These are phyloP conservation scores for Ceuthmochares aereus DNA, from an alignment of 2,113 vertebrate genomes.

Conservation along the genomic window DNA sequence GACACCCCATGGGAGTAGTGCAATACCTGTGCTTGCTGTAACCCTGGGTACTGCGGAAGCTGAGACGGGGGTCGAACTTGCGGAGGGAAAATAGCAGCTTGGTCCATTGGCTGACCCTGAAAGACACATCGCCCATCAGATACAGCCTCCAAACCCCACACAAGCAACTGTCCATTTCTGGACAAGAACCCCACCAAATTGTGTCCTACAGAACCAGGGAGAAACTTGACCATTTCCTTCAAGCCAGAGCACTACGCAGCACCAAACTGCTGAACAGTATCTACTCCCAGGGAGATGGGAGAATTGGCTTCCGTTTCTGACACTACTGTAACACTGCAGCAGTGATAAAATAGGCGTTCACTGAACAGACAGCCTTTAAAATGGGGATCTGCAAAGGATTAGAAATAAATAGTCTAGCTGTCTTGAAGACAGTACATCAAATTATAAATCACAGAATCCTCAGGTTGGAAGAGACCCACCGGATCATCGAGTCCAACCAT, in stretches of 20 bases:
- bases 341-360: not conserved
- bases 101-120: slow-evolving; percentile 76
- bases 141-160: not conserved
- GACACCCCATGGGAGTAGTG: accelerated
- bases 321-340: not conserved
- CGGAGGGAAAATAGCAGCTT: slow-evolving; percentile 70
- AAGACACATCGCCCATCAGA: slow-evolving; percentile 46
- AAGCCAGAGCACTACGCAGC: not conserved
- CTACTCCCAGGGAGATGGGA: not conserved
- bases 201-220: not conserved
- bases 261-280: not conserved
- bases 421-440: not conserved
- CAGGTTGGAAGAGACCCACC: no score
- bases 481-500: no score
- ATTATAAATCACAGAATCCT: no score
- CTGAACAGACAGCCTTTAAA: not conserved
- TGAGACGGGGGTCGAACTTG: slow-evolving; percentile 69
- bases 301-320: not conserved
- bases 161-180: not conserved
- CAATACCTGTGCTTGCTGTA: slow-evolving; percentile 80
- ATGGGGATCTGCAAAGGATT: not conserved
- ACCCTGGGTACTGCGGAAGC: slow-evolving; percentile 67
- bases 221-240: not conserved
- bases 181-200: not conserved
- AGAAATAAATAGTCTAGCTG: not conserved